Evolutionary conservation across 2,888 invertebrate genomes (phyloP), one percentile per base, ranked within the genome.

Genomic region (Arctia plantaginis): DNA sequence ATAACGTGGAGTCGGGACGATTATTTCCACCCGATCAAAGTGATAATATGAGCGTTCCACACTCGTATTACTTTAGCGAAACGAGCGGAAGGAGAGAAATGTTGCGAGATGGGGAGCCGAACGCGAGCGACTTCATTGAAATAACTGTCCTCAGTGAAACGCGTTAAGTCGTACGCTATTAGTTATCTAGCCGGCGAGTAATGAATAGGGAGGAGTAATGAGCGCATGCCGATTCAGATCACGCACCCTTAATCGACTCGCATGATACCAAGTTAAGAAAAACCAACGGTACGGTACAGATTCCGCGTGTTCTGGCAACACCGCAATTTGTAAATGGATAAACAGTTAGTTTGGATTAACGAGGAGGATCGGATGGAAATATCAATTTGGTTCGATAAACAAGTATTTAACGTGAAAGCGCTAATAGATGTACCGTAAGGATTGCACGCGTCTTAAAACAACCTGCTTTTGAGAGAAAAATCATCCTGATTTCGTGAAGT

Each of bases 191-290:
- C 87, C 87, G 88, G 84, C 88, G 87, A 89, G 89, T 94, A 94
- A 94, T 93, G 93, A 94, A 93, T 90, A 92, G 92, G 93, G 93
- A 85, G 91, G 89, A 86, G 91, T 93, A 94, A 94, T 94, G 93
- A 94, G 91, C 90, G 88, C 91, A 91, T 92, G 89, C 89, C 91
- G 90, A 95, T 94, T 94, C 94, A 78, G 89, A 90, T 91, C 94
- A 94, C 94, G 94, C 91, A 86, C 87, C 90, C 89, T 89, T 91
- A 92, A 92, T 92, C 91, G 91, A 91, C 90, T 92, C 88, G 87
- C 75, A 83, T 83, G 84, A 81, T 80, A 77, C 79, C 78, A 76
- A 82, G 81, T 78, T 79, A 77, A 85, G 79, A 82, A 83, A 84
- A 86, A 82, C 78, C 83, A 87, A 88, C 86, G 85, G 86, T 88